These are phyloP conservation scores for Pristionchus fissidentatus DNA, from an alignment of 2,888 invertebrate genomes.

Conservation along the genomic window DNA sequence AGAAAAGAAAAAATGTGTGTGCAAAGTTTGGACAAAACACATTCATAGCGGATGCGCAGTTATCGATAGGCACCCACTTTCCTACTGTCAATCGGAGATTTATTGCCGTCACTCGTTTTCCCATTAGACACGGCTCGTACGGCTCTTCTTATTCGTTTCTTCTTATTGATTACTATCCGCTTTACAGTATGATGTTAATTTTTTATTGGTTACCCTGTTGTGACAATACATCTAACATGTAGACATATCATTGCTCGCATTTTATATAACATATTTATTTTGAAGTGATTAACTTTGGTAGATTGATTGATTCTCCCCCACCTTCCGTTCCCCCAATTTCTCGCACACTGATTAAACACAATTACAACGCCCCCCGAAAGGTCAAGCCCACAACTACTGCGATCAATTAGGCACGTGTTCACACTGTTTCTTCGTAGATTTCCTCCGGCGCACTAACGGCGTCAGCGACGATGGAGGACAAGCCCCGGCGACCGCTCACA, in stretches of 20 bases:
- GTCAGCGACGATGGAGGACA: conserved; percentile 13
- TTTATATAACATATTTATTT: too few species aligned
- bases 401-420: too few species aligned
- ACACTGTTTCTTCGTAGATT: conserved; percentile 3
- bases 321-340: too few species aligned
- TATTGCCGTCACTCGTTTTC: neutral
- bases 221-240: too few species aligned
- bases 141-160: neutral
- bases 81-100: neutral
- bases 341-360: neutral
- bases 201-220: too few species aligned
- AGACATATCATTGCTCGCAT: too few species aligned
- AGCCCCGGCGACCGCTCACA: conserved; percentile 20
- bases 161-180: too few species aligned
- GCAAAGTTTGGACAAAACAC: neutral
- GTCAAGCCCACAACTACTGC: conserved; percentile 6
- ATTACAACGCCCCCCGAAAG: neutral
- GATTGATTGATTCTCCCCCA: too few species aligned
- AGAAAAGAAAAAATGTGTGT: neutral
- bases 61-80: conserved; percentile 30
- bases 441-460: neutral
- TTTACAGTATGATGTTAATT: too few species aligned
- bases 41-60: too few species aligned
- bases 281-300: too few species aligned
- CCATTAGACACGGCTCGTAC: conserved; percentile 19